Conservation (phyloP, 2,797 vertebrate species). For the Scomberomorus guttatus region DNA sequence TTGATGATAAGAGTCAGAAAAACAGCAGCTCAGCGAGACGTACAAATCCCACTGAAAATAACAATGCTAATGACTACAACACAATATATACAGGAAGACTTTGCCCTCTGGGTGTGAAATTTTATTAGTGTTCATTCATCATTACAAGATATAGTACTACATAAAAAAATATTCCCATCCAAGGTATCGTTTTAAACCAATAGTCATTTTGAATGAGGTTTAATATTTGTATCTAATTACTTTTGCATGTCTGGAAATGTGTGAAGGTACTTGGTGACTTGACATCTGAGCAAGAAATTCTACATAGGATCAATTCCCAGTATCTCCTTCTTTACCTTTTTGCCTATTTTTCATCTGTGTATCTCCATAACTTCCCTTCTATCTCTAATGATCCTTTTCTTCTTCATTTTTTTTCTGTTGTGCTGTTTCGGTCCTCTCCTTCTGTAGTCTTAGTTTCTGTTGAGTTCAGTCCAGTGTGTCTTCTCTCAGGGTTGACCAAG, state of each 20-base stretch:
- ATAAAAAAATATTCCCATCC: neutral
- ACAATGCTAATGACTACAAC: neutral
- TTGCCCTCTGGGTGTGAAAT: neutral
- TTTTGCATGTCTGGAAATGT: neutral
- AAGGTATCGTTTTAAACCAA: neutral
- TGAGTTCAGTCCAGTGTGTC: neutral
- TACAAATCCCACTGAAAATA: constrained; percentile 28
- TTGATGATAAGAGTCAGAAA: constrained; percentile 20
- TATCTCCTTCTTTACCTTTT: neutral
- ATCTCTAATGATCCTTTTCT: constrained; percentile 8
- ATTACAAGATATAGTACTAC: neutral
- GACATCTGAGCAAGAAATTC: neutral
- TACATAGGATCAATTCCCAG: neutral
- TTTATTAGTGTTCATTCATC: neutral
- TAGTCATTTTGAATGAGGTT: neutral
- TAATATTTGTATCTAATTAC: neutral
- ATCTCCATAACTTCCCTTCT: neutral
- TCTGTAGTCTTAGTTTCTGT: constrained; percentile 41
- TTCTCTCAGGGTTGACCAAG: constrained; percentile 6
- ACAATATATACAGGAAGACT: neutral
- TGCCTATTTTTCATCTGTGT: constrained; percentile 1
- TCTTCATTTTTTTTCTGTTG: neutral
- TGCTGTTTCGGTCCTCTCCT: neutral
- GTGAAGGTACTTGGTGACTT: neutral
- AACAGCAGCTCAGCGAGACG: constrained; percentile 11